Base-by-base conservation (phyloP, 2,888 invertebrate species). In the Iphiclides podalirius region DNA sequence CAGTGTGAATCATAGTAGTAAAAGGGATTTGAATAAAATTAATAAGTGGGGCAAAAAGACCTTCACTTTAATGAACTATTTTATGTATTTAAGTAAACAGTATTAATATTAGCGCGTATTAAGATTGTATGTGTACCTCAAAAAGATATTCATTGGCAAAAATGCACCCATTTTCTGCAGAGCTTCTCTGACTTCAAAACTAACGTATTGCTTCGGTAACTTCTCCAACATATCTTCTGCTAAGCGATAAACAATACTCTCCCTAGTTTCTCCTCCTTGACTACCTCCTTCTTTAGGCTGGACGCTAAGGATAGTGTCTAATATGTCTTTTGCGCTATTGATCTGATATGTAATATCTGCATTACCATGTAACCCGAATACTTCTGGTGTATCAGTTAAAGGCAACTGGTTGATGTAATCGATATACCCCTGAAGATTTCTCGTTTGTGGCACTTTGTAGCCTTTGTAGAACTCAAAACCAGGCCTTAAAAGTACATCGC, bases 331-430 rank as follows among this genome's bases (percentile, higher is more conserved):
- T 16, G 98, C 97, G 37, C 97, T 97, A 73, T 98, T 98, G 55
- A 98, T 98, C 84, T 98, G 98, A 82, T 98, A 98, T 65, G 98
- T 98, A 57, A 98, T 98, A 73, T 98, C 98, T 42, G 98, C 98
- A 81, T 98, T 98, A 4, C 95, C 91, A 78, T 98, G 98, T 43
- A 98, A 90, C n/a, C 98, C 98, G 79, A 98, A 98, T 6, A 97
- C 97, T 89, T 98, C 97, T 0, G 98, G 98, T 1, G 96, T 95
- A 75, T 98, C 98, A 14, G 93, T 93, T 13, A 92, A 81, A 1
- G 96, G 96, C 57, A 98, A 87, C 64, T 92, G 92, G 66, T 94
- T 96, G 45, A 98, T 97, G 69, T 96, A 96, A 72, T 96, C 95
- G 28, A 96, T 86, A 70, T 97, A 97, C 57, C 93, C 93, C 45